Evolutionary conservation across 2,888 invertebrate species (phyloP), one percentile per base, ranked within the genome.

Genomic region (Hypomecis punctinalis): DNA sequence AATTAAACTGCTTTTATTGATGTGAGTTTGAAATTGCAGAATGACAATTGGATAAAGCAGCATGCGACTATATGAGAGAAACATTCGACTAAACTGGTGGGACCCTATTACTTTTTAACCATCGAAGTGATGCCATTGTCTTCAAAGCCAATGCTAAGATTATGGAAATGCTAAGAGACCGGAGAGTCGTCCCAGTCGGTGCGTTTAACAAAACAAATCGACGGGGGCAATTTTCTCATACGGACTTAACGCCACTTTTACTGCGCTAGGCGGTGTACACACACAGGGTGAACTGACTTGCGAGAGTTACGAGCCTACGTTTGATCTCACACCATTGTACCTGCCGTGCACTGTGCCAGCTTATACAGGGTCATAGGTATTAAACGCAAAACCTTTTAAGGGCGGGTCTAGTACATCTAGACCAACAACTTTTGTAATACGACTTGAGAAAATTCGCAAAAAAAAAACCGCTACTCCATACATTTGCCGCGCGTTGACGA

Each of bases 171-270:
- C 36, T 40, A 56, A 62, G 9, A 61, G 61, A 48, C n/a, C 42
- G 11, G 45, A 40, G 53, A 53, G 60, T 52, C 33, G 55, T 8
- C 36, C 43, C 37, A 9, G 55, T 43, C 55, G 62, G 56, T 42
- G 63, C 63, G 56, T 77, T 82, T 81, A 79, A 78, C 78, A 80
- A 81, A 85, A 82, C 85, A 89, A 90, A 89, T 86, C 84, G 88
- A 70, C 73, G 80, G 74, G 85, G 84, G 86, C 88, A 86, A 90
- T 90, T 90, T 88, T 82, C 89, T 88, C 84, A 85, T 88, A 83
- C 80, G 82, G 80, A 82, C 82, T 82, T 84, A 82, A 83, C 80
- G 81, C 76, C 73, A 80, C 78, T 84, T 84, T 86, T 83, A 88
- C 82, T 80, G 79, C 75, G 79, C 77, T 79, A 73, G 80, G 81